These are phyloP conservation scores for Lithobates pipiens DNA, from an alignment of 2,797 vertebrate species.

Conservation along the genomic window DNA sequence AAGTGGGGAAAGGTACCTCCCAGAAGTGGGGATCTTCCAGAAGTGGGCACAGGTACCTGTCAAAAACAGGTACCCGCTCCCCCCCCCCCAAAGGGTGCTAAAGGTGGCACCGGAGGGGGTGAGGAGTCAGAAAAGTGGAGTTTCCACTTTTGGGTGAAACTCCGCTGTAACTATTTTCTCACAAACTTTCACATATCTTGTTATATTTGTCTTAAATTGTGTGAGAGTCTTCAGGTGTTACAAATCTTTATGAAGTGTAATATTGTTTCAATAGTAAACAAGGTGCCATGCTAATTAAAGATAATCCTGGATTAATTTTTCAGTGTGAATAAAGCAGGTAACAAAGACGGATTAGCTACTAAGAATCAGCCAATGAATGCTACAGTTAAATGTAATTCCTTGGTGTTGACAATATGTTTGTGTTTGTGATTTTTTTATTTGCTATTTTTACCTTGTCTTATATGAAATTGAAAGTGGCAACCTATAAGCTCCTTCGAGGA, in stretches of 20 bases:
- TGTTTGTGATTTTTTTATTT: neutral
- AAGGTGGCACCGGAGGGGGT: too few relatives aligned
- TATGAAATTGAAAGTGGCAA: neutral
- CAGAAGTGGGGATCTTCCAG: too few relatives aligned
- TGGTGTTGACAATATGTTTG: neutral
- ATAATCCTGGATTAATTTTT: constrained; percentile 53
- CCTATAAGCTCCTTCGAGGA: neutral
- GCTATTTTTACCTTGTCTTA: neutral
- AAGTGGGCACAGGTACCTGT: too few relatives aligned
- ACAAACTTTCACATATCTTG: too few relatives aligned
- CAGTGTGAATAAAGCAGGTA: constrained; percentile 27
- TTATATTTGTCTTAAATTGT: neutral
- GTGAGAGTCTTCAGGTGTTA: constrained; percentile 10
- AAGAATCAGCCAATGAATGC: neutral
- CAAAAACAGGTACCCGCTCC: too few relatives aligned
- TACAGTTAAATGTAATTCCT: neutral
- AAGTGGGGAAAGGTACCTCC: too few relatives aligned
- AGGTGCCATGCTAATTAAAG: constrained; percentile 39
- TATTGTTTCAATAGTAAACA: constrained; percentile 37
- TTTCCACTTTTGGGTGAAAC: too few relatives aligned
- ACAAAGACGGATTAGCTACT: constrained; percentile 41
- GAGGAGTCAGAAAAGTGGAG: too few relatives aligned
- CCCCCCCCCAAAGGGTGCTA: too few relatives aligned
- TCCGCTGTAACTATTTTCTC: too few relatives aligned
- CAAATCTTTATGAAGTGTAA: constrained; percentile 34